Evolutionary conservation across 2,888 invertebrate genomes (phyloP), one percentile per base, ranked within the genome.

Genomic region (Platypus cylindrus): DNA sequence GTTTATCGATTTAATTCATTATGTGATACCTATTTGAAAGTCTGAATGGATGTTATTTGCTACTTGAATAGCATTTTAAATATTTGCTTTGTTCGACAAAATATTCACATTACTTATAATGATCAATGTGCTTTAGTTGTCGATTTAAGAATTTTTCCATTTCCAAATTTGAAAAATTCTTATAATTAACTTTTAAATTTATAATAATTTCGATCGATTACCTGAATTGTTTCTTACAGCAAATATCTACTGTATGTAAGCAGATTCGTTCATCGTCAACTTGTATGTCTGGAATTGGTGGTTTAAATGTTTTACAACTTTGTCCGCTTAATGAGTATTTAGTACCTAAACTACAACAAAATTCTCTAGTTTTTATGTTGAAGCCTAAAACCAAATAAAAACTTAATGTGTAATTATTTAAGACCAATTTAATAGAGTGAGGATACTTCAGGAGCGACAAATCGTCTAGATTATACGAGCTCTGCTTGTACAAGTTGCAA

Each of bases 201-300:
- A 24, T 5, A 32, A 11, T 4, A 32, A 11, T 23, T 12, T 23
- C 11, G 11, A 29, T 35, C 30, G 41, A 40, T 40, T 53, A 65
- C 65, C 70, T 64, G 33, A 66, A 52, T 44, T 66, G 64, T 11
- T 63, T 62, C 16, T 68, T 64, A 53, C 79, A 79, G 49, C 79
- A 80, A 18, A 76, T 70, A 35, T 70, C 69, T 15, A 73, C 65
- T 0, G 73, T 66, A n/a, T 71, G 70, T 24, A 73, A 53, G 45
- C 80, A 80, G 2, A 70, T 53, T 2, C 66, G 64, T 47, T 75
- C 73, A 51, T 75, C 71, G 23, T 69, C 63, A 4, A 64, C 56
- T 1, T 68, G 58, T 30, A 78, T 64, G 11, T 66, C 70, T 2
- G 63, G 51, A 24, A 74, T 66, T 1, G 73, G 56, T 8, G 58